Evolutionary conservation across 2,888 invertebrate genomes (phyloP).

Genomic region (Xylocampa areola): DNA sequence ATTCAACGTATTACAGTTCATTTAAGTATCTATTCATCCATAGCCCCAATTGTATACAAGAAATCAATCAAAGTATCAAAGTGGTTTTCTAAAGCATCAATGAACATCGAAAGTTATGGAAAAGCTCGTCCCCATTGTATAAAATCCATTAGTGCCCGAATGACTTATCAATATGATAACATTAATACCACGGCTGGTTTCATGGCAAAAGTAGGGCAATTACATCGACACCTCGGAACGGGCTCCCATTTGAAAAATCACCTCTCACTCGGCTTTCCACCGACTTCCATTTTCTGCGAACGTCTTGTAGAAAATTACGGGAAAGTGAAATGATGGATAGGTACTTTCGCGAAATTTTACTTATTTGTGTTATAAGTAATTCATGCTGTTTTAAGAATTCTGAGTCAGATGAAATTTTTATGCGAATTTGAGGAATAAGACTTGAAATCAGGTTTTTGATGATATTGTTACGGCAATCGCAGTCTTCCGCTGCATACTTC

Average conservation of each 20-base stretch:
- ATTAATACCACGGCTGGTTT: slow-evolving; percentile 24
- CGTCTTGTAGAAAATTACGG: slow-evolving; percentile 18
- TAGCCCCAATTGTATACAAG: not conserved
- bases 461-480: too few relatives aligned
- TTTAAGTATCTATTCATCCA: not conserved
- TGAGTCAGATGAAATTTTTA: not conserved
- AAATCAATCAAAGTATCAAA: not conserved
- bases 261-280: slow-evolving; percentile 26
- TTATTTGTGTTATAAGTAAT: too few relatives aligned
- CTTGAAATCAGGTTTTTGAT: too few relatives aligned
- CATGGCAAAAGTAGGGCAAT: slow-evolving; percentile 38
- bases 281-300: slow-evolving; percentile 28
- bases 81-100: not conserved
- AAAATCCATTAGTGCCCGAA: slow-evolving; percentile 14
- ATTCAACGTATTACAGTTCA: not conserved
- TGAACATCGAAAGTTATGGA: not conserved
- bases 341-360: slow-evolving; percentile 26
- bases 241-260: slow-evolving; percentile 40
- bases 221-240: slow-evolving; percentile 27
- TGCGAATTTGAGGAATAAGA: too few relatives aligned
- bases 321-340: slow-evolving; percentile 37
- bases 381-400: too few relatives aligned
- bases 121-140: not conserved
- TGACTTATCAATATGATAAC: slow-evolving; percentile 33
- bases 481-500: too few relatives aligned